Evolutionary conservation across 2,113 vertebrate species (phyloP).

Genomic region (Struthidea cinerea): DNA sequence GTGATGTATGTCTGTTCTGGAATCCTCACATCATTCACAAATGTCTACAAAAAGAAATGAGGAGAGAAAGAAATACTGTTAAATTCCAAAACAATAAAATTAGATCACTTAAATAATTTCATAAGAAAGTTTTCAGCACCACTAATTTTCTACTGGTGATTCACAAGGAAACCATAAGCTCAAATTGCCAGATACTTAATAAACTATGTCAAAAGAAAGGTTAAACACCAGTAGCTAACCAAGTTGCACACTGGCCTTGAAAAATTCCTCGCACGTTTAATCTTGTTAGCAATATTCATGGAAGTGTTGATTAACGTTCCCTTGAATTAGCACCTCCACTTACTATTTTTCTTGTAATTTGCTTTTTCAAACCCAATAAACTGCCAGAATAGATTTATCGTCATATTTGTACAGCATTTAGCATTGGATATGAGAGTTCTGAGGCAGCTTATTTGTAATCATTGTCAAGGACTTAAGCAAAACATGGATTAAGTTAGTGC

Average conservation of each 20-base stretch:
- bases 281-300: background rate
- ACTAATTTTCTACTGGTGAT: background rate
- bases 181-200: background rate
- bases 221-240: background rate
- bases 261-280: background rate
- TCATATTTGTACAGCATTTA: background rate
- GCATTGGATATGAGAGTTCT: background rate
- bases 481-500: background rate
- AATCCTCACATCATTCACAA: conserved; percentile 96
- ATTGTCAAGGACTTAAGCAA: background rate
- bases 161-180: background rate
- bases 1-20: conserved; percentile 97
- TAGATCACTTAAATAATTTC: background rate
- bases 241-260: background rate
- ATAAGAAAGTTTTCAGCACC: background rate
- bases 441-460: background rate
- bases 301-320: background rate
- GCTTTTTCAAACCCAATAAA: background rate
- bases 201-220: background rate
- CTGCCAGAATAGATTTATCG: background rate
- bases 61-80: background rate
- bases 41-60: conserved; percentile 80
- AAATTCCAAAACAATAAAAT: background rate
- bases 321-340: background rate
- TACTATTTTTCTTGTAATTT: background rate